These are phyloP conservation scores for Platalea minor DNA, from an alignment of 2,797 vertebrate species.

Conservation along the genomic window DNA sequence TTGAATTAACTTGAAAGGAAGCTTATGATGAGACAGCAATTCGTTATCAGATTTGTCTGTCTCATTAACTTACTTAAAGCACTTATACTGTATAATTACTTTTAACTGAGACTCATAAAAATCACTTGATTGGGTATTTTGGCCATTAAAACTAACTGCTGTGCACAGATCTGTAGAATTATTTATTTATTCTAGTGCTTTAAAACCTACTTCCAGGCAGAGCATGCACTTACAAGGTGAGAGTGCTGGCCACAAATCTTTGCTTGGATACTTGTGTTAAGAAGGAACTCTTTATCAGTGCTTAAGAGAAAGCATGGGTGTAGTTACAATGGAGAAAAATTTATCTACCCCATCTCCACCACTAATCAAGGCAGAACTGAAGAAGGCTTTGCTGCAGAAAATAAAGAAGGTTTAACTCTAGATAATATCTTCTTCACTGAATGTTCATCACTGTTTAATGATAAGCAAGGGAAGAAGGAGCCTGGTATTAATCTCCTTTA, in stretches of 20 bases:
- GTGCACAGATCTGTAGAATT: neutral
- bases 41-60: neutral
- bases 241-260: neutral
- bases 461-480: neutral
- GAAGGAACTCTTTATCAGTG: neutral
- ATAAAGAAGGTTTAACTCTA: neutral
- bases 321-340: neutral
- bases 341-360: neutral
- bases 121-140: slow-evolving; percentile 3
- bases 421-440: neutral
- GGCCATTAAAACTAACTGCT: slow-evolving; percentile 24
- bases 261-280: neutral
- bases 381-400: neutral
- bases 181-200: slow-evolving; percentile 19
- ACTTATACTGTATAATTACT: slow-evolving; percentile 36
- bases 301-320: neutral
- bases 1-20: neutral
- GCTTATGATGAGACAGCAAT: neutral
- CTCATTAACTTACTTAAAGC: slow-evolving; percentile 22
- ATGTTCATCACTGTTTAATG: neutral
- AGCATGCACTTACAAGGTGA: neutral
- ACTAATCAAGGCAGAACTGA: neutral
- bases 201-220: neutral
- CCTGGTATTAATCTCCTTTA: neutral
- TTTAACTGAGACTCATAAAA: slow-evolving; percentile 31